A percentile compares a stretch with the other conserved stretches of the same genome.
Evolutionary conservation across 1,140 invertebrate species (phyloP).

Genomic region (Lordiphosa mommai): DNA sequence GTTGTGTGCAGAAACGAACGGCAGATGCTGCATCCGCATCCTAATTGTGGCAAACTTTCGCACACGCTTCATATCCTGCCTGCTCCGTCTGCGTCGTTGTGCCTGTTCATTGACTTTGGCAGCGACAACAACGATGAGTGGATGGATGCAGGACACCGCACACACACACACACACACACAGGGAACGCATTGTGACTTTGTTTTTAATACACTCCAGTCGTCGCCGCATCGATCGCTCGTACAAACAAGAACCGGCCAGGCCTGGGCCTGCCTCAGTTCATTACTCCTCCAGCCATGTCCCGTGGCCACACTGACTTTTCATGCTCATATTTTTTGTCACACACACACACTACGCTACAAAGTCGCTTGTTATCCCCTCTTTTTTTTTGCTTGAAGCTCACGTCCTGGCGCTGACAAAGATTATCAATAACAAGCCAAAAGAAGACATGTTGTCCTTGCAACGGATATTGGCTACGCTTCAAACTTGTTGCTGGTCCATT

Average conservation of each 20-base stretch:
- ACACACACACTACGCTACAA: slow-evolving; percentile 4
- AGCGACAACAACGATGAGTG: slow-evolving; percentile 38
- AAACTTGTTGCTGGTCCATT: slow-evolving; percentile 8
- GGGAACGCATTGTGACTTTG: slow-evolving; percentile 58
- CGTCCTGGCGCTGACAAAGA: slow-evolving; percentile 57
- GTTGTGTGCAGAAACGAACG: slow-evolving; percentile 11
- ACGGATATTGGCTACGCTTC: slow-evolving; percentile 60
- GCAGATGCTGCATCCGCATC: slow-evolving; percentile 31
- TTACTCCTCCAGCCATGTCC: slow-evolving; percentile 50
- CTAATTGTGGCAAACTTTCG: slow-evolving; percentile 73
- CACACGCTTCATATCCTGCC: slow-evolving; percentile 62
- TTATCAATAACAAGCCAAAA: slow-evolving; percentile 63
- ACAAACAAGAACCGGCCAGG: slow-evolving; percentile 55
- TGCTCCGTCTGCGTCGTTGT: slow-evolving; percentile 17
- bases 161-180: background rate
- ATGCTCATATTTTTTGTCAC: slow-evolving; percentile 43
- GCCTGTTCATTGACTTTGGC: slow-evolving; percentile 73
- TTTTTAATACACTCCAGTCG: slow-evolving; percentile 74
- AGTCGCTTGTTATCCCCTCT: slow-evolving; percentile 35
- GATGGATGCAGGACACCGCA: slow-evolving; percentile 53
- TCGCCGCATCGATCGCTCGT: slow-evolving; percentile 58
- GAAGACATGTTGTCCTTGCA: slow-evolving; percentile 39
- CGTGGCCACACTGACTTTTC: slow-evolving; percentile 41
- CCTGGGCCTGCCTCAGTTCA: slow-evolving; percentile 57
- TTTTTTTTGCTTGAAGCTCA: slow-evolving; percentile 31